Conservation (phyloP, 2,888 invertebrate species). For the Gastracanthus pulcherrimus region DNA sequence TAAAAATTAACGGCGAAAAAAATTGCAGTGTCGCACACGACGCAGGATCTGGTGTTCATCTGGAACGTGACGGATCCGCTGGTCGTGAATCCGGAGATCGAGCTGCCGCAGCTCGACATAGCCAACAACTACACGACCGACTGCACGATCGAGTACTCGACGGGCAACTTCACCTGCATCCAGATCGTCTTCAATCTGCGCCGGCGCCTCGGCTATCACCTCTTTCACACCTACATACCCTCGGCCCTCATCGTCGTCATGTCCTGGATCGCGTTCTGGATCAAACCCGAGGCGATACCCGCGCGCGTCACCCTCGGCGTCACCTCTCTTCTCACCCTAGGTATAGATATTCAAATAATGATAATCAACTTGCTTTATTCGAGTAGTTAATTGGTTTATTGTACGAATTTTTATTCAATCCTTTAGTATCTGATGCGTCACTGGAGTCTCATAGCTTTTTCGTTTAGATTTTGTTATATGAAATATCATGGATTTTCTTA, state of each 20-base stretch:
- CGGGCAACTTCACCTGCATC: conserved; percentile 94
- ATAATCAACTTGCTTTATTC: too few species aligned
- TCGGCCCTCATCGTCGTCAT: conserved; percentile 95
- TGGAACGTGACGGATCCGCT: conserved; percentile 94
- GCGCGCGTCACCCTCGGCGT: conserved; percentile 93
- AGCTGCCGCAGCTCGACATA: conserved; percentile 92
- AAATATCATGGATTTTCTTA: too few species aligned
- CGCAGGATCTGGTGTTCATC: conserved; percentile 92
- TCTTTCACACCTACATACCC: conserved; percentile 95
- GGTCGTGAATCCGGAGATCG: conserved; percentile 92
- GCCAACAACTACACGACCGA: conserved; percentile 93
- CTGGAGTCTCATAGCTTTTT: too few species aligned
- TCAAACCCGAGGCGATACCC: conserved; percentile 94
- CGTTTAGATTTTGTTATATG: too few species aligned
- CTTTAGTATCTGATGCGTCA: too few species aligned
- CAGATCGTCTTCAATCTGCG: conserved; percentile 92
- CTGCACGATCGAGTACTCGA: conserved; percentile 91
- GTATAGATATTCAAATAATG: too few species aligned
- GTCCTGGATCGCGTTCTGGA: conserved; percentile 98
- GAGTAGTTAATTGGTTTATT: too few species aligned
- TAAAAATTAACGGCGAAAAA: background rate
- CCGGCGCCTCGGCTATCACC: conserved; percentile 91
- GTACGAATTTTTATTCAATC: too few species aligned
- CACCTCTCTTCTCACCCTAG: conserved; percentile 90
- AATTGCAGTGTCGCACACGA: conserved; percentile 89